A percentile compares a stretch with the other conserved stretches of the same genome.
Evolutionary conservation across 1,140 invertebrate genomes (phyloP).

Genomic region (Campoletis sonorensis): DNA sequence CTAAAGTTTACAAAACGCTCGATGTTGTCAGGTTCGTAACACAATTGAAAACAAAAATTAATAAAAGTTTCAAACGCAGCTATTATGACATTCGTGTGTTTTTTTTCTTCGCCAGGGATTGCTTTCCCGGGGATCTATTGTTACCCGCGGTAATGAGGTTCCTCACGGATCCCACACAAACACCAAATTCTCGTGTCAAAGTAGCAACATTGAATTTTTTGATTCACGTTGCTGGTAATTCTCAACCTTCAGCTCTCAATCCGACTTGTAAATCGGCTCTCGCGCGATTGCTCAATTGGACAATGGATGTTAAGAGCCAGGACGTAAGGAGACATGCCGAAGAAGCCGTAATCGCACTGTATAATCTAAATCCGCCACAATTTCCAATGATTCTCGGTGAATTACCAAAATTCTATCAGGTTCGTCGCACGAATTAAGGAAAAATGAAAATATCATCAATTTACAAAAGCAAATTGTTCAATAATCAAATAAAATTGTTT

Average conservation of each 20-base stretch:
- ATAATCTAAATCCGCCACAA: conserved; percentile 92
- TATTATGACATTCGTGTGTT: neutral
- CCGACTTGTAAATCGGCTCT: conserved; percentile 81
- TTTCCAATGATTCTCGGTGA: conserved; percentile 89
- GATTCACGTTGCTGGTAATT: conserved; percentile 81
- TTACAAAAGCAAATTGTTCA: too few species aligned
- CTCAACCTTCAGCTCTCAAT: conserved; percentile 74
- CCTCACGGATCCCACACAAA: conserved; percentile 92
- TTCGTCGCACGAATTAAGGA: conserved; percentile 49
- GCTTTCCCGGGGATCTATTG: conserved; percentile 81
- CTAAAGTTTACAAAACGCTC: conserved; percentile 91
- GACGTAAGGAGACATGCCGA: conserved; percentile 89
- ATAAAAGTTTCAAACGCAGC: neutral
- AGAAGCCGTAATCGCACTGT: conserved; percentile 88
- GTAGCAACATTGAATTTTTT: conserved; percentile 86
- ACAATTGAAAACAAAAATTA: neutral
- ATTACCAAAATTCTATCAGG: conserved; percentile 88
- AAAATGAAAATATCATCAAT: neutral
- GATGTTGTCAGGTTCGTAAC: conserved; percentile 87
- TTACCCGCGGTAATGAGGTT: conserved; percentile 84
- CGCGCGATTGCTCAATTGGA: conserved; percentile 81
- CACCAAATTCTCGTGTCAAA: conserved; percentile 91
- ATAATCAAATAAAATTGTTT: neutral
- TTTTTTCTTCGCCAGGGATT: conserved; percentile 76
- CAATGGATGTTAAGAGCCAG: conserved; percentile 83